Base-by-base conservation (phyloP, 2,888 invertebrate species). In the Urechis unicinctus region DNA sequence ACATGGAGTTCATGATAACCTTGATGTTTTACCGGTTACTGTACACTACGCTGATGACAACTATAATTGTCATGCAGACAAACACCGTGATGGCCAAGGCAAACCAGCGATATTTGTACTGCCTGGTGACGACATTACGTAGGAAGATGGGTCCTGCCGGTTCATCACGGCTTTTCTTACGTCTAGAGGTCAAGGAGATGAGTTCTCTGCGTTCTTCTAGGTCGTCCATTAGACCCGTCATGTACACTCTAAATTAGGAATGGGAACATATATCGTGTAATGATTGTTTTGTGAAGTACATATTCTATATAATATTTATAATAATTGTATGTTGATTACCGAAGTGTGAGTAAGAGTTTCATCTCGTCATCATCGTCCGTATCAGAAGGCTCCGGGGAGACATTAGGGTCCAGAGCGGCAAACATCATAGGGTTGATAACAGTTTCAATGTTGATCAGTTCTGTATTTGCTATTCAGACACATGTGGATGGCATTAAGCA, bases 41-140 rank as follows among this genome's bases (percentile, higher is more conserved):
- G 55, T 65, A 65, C 44, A 64, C 59, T 21, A 65, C 64, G 52
- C 62, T 63, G 50, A 65, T 50, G 26, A 64, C 61, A 46, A 64
- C 64, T 24, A 65, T 60, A 52, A 63, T 55, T 25, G 60, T 56
- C 59, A 65, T 64, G 49, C 56, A 54, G 26, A 58, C 53, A 45
- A 65, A 59, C 21, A 63, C 55, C 1, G 61, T 56, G 31, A 57
- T 52, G 31, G 60, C 62, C 21, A 58, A 61, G 31, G 63, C 58
- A 24, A 64, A 43, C 65, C 66, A 66, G 24, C 62, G 56, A 56
- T 64, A 65, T 28, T 56, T 56, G 53, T 55, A 62, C 44, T 55
- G 54, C 24, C 59, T 49, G 41, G 52, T 59, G 47, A 64, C 64
- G 26, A 65, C 65, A 53, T 58, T 48, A 44, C 61, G 31, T 25